Conservation (phyloP, 2,113 vertebrate species). For the Callospermophilus lateralis region DNA sequence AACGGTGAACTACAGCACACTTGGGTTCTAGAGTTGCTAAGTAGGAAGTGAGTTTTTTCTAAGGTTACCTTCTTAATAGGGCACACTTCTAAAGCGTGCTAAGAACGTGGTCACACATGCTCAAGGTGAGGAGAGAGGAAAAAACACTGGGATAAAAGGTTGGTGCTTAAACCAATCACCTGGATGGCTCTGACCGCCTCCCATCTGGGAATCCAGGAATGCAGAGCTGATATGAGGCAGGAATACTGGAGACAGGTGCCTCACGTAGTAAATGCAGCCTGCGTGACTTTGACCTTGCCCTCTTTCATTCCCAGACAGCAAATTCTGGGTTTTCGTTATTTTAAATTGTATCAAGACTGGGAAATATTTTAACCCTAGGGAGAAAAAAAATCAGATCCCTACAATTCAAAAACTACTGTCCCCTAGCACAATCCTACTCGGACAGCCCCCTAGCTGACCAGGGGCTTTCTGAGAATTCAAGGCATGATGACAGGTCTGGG, state of each 20-base stretch:
- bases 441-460: fast-evolving
- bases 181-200: not conserved
- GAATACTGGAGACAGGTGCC: not conserved
- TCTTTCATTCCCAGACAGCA: not conserved
- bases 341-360: not conserved
- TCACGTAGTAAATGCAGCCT: fast-evolving
- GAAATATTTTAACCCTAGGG: too few species aligned
- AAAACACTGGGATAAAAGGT: not conserved
- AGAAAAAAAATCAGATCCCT: not conserved
- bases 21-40: not conserved
- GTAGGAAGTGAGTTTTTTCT: not conserved
- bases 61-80: not conserved
- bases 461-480: not conserved
- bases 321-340: not conserved
- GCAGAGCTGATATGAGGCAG: fast-evolving
- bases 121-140: not conserved
- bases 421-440: fast-evolving
- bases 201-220: not conserved
- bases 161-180: not conserved
- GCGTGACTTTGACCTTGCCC: not conserved
- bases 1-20: not conserved
- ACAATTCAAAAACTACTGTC: not conserved
- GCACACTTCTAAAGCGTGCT: not conserved
- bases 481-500: not conserved
- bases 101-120: not conserved